Evolutionary conservation across 2,888 invertebrate genomes (phyloP), one percentile per base, ranked within the genome.

Genomic region (Pandemis cinnamomeana): DNA sequence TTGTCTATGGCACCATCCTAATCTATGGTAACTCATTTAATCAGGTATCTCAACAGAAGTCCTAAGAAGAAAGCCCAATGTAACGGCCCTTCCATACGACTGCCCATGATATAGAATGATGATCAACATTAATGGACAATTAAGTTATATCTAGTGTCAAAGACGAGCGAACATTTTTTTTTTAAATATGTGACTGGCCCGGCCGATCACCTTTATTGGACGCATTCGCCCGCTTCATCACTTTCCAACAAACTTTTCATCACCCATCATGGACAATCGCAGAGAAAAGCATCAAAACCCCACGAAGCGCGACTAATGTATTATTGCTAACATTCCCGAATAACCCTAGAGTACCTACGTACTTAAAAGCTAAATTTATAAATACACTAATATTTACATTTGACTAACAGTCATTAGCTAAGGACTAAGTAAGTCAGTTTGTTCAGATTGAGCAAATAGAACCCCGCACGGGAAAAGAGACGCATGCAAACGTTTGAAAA

Each of bases 321-420:
- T 90, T 85, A 90, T 89, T 91, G 91, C 92, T 93, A 92, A 92
- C 91, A 91, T 89, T 87, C 91, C 91, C 88, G 83, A 81, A 78
- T 84, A 80, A 77, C 82, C 85, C 71, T 71, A 76, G 81, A 86
- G 85, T 87, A 89, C 85, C 80, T 80, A 76, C 78, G 85, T 86
- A 86, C 88, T 84, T 78, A 81, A 81, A 75, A 76, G 79, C 79
- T 77, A 78, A 85, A 79, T 81, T 20, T 82, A 91, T 91, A 92
- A 91, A 92, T 92, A 93, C 84, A 79, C 92, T 93, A 92, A 86
- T 93, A 93, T 93, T 89, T 93, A 93, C 92, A 93, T 82, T 83
- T 86, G 89, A 89, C 92, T 92, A 89, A 88, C 87, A 91, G 89
- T 91, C 90, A 88, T 85, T 87, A 87, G 84, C 89, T 91, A 91